phyloP scores from a whole-genome alignment of 2,113 vertebrate genomes.

The Ceratotherium simum region DNA sequence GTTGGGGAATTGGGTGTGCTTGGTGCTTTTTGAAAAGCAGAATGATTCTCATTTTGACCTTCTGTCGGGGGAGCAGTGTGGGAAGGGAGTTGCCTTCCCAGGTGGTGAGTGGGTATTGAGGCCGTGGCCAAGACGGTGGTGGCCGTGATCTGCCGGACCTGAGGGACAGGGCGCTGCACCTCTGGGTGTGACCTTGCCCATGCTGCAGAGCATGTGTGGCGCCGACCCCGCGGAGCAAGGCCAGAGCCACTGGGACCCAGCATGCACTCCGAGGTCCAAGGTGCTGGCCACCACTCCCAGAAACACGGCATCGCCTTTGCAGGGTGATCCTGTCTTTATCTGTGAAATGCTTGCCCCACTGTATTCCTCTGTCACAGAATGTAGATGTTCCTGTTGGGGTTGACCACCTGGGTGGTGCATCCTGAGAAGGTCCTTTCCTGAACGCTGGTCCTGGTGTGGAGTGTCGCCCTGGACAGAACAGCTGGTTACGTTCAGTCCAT shows the following conservation, averaged over 20 bases:
- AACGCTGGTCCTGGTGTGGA: neutral
- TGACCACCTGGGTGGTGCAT: neutral
- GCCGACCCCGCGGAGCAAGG: neutral
- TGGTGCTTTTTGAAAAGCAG: neutral
- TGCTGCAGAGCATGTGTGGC: neutral
- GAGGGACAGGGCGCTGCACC: neutral
- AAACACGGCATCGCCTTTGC: neutral
- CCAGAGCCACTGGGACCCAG: neutral
- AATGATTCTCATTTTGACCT: neutral
- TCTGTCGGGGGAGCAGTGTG: neutral
- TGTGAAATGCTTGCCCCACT: neutral
- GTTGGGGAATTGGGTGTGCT: neutral
- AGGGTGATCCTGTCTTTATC: neutral
- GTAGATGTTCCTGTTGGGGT: neutral
- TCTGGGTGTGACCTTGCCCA: neutral
- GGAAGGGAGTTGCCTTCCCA: neutral
- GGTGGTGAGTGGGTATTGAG: neutral
- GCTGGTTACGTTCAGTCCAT: too few species aligned
- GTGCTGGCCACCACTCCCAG: neutral
- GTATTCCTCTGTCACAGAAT: too few species aligned
- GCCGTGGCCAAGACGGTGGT: neutral
- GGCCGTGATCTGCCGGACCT: neutral
- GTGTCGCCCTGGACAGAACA: neutral
- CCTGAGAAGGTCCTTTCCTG: neutral
- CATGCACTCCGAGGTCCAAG: neutral